Evolutionary conservation across 1,140 invertebrate species (phyloP), one percentile per base, ranked within the genome.

Genomic region (Andricus grossulariae): DNA sequence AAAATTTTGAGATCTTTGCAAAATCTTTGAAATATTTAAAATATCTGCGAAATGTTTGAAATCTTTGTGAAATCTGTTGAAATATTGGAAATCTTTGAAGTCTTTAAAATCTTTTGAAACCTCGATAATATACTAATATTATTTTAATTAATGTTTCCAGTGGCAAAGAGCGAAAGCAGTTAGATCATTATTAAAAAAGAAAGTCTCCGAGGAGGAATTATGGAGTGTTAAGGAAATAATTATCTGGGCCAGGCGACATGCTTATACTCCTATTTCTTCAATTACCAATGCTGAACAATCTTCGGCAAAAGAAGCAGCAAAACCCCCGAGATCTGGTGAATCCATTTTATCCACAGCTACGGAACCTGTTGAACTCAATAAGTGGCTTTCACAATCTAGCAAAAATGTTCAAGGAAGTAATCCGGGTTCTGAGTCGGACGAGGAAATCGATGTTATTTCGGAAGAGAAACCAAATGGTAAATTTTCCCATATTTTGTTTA

Each of bases 201-300:
- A 76, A 5, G 78, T 85, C 3, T 80, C 84, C 3, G 82, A 85
- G n/a, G 87, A 90, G 18, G 78, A 89, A 77, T 74, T 91, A 16
- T 93, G 92, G 92, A 91, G 86, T 6, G 84, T 90, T 0, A 93
- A 91, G 80, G 90, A 92, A 79, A 92, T 93, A 70, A 86, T 93
- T 55, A 80, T 86, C 3, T 93, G 92, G 92, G 89, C 92, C 70
- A 88, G 92, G 79, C 79, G 90, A 21, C 90, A 93, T 78, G 91
- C 91, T 2, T 92, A 92, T 70, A 92, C 87, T 10, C 90, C 89
- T 13, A 73, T 84, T 50, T 74, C 60, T 50, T 80, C 51, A 6
- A 73, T 72, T 39, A 49, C 16, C 0, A n/a, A 39, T 45, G 73
- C 57, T 21, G 66, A 74, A 50, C 82, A 80, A 66, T 39, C 51